These are phyloP conservation scores for Podotricha telesiphe DNA, from an alignment of 2,888 invertebrate species.

Conservation along the genomic window DNA sequence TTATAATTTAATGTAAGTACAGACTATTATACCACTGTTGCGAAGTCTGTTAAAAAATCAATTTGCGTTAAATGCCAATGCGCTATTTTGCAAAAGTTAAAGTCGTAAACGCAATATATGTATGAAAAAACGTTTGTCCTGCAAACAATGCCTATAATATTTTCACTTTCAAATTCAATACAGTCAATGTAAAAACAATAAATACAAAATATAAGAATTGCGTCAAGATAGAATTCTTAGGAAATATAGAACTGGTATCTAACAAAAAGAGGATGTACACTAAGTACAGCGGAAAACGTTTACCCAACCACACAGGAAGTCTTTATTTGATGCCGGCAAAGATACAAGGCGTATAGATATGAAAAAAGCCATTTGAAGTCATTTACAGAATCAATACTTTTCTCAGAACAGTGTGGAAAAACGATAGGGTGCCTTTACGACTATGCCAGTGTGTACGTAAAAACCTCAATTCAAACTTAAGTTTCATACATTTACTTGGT, in stretches of 20 bases:
- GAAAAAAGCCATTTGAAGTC: conserved; percentile 53
- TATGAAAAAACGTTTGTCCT: background rate
- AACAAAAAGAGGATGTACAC: conserved; percentile 43
- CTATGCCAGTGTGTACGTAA: conserved; percentile 27
- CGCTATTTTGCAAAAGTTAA: background rate
- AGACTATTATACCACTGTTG: background rate
- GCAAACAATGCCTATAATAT: conserved; percentile 1
- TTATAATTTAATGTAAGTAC: background rate
- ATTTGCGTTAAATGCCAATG: background rate
- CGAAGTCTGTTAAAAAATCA: background rate
- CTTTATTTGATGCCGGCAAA: conserved; percentile 69
- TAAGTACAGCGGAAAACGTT: conserved; percentile 45
- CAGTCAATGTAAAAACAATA: background rate
- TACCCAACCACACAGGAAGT: conserved; percentile 65
- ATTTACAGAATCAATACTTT: conserved; percentile 63
- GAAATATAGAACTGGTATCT: conserved; percentile 15
- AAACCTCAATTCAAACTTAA: conserved; percentile 31
- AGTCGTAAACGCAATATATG: background rate
- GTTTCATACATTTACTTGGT: background rate
- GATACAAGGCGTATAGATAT: conserved; percentile 57
- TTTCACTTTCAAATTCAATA: background rate
- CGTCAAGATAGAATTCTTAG: conserved; percentile 5
- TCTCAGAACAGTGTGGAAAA: conserved; percentile 73
- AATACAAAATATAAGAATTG: background rate
- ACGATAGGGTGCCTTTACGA: conserved; percentile 71